A percentile compares a stretch with the other conserved stretches of the same genome.
phyloP scores from a whole-genome alignment of 1,140 invertebrate species.

The Nebria ingens region DNA sequence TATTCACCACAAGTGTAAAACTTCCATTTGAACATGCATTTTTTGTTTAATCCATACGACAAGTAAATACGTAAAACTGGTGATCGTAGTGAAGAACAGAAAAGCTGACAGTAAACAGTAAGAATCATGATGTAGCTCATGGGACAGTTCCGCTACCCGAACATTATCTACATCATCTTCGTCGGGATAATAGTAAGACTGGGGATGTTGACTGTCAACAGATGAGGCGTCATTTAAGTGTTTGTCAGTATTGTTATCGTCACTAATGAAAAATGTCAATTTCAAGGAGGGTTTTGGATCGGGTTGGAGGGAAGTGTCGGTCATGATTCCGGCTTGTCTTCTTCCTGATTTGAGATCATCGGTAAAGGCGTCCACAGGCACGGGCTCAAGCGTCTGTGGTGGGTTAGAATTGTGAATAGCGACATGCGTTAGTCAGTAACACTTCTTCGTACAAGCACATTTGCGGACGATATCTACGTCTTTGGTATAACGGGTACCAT shows the following conservation, averaged over 20 bases:
- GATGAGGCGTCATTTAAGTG: constrained; percentile 16
- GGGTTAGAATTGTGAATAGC: constrained; percentile 35
- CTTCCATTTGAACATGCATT: constrained; percentile 30
- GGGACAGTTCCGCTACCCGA: background rate
- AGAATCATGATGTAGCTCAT: constrained; percentile 23
- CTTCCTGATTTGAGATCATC: constrained; percentile 18
- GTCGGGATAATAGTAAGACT: constrained; percentile 9
- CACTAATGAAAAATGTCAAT: constrained; percentile 29
- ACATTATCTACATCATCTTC: constrained; percentile 12
- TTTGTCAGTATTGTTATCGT: constrained; percentile 19
- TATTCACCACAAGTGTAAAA: constrained; percentile 32
- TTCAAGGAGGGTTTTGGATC: constrained; percentile 18
- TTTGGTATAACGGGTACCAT: constrained; percentile 88
- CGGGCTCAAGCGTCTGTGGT: constrained; percentile 16
- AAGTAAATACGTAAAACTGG: constrained; percentile 30
- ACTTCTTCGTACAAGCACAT: constrained; percentile 79
- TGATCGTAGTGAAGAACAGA: constrained; percentile 33
- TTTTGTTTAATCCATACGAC: constrained; percentile 32
- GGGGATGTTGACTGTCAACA: constrained; percentile 18
- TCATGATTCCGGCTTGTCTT: constrained; percentile 7
- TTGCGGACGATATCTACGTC: constrained; percentile 93
- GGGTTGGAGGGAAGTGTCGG: background rate
- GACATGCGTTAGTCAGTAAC: constrained; percentile 48
- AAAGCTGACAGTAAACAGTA: constrained; percentile 31
- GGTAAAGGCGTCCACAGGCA: constrained; percentile 17